Evolutionary conservation across 2,797 vertebrate species (phyloP), one percentile per base, ranked within the genome.

Genomic region (Hypotaenidia philippensis): DNA sequence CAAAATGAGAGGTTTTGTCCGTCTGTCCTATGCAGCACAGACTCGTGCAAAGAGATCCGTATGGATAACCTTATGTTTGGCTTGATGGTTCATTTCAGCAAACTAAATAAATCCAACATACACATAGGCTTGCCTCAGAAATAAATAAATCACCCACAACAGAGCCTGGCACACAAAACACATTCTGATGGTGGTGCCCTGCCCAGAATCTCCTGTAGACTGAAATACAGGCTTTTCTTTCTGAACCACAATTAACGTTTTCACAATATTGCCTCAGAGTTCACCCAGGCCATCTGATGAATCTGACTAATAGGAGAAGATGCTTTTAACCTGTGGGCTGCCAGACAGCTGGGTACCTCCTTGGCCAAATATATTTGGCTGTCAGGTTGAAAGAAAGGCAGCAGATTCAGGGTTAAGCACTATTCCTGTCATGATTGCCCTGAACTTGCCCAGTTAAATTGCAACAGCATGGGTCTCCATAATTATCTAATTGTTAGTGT

Each of bases 401-500:
- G 97, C 96, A 96, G 83, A 94, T 77, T 83, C 91, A 97, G 97
- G 95, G 96, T 97, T 98, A 98, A 98, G 92, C 93, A 84, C 78
- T 90, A 85, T 93, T 94, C 95, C 96, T 98, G 96, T 96, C 96
- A 96, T 94, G 96, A 97, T 95, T 97, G 97, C 97, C 97, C 97
- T 97, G 97, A 97, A 98, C 96, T 97, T 97, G 97, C 97, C 97
- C 97, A 97, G 97, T 98, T 98, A 98, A 99, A 98, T 98, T 98
- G 98, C 96, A 96, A 95, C 98, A 98, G 99, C 98, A 98, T 91
- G 96, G 98, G 98, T 98, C 97, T 98, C 98, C 98, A 98, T 99
- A 99, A 99, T 99, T 99, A 99, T 98, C 98, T 99, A 99, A 99
- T 99, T 99, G 99, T 99, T 99, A 97, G 97, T 98, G 98, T 98